phyloP scores from a whole-genome alignment of 2,888 invertebrate species.

The Caenorhabditis sp. region DNA sequence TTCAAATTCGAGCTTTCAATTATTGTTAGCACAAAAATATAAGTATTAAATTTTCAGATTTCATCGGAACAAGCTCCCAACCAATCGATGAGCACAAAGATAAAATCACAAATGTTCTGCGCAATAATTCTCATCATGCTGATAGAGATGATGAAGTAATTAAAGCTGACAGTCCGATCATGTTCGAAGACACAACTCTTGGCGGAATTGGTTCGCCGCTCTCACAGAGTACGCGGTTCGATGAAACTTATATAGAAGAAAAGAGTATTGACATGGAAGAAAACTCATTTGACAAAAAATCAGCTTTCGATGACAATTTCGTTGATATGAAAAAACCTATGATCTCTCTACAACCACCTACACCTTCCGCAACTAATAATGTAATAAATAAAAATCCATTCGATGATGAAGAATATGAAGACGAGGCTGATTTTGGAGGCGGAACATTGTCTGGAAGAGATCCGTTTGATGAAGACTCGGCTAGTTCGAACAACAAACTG shows the following conservation, averaged over 20 bases:
- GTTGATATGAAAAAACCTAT: constrained; percentile 7
- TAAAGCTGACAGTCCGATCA: constrained; percentile 5
- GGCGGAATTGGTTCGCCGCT: constrained; percentile 49
- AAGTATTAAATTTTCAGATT: no score
- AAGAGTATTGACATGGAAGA: constrained; percentile 34
- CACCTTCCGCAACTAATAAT: constrained; percentile 7
- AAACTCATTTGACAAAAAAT: neutral
- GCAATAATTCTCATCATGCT: neutral
- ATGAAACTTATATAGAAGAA: constrained; percentile 48
- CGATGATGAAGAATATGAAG: constrained; percentile 41
- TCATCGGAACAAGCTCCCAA: neutral
- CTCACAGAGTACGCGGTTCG: constrained; percentile 44
- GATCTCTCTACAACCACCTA: constrained; percentile 2
- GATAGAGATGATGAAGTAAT: neutral
- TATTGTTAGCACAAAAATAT: no score
- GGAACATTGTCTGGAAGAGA: constrained; percentile 54
- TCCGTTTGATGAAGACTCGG: constrained; percentile 49
- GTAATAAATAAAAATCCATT: constrained; percentile 39
- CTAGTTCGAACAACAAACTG: constrained; percentile 14
- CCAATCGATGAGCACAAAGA: constrained; percentile 2
- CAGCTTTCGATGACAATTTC: constrained; percentile 34
- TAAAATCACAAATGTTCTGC: neutral
- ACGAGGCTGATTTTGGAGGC: constrained; percentile 30
- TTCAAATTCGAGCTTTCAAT: no score
- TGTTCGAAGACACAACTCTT: constrained; percentile 24